phyloP scores from a whole-genome alignment of 2,797 vertebrate genomes.

The Acridotheres tristis region DNA sequence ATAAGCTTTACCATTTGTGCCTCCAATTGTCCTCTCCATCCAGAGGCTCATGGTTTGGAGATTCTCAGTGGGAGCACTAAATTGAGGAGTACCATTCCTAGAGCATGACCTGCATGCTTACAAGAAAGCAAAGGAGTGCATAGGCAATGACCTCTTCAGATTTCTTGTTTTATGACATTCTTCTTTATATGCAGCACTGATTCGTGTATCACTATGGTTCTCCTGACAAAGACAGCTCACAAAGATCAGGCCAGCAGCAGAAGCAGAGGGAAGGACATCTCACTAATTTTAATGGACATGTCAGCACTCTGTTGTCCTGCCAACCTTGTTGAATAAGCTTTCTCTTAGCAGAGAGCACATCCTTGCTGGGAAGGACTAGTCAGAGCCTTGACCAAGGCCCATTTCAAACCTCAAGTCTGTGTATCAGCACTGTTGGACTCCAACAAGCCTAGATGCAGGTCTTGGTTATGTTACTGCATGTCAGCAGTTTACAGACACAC shows the following conservation, averaged over 20 bases:
- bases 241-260: background rate
- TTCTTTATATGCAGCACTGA: background rate
- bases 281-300: background rate
- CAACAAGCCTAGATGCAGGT: background rate
- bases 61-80: background rate
- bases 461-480: accelerated
- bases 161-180: background rate
- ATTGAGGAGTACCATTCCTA: background rate
- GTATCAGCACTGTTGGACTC: background rate
- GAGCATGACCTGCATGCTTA: background rate
- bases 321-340: background rate
- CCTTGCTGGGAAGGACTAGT: background rate
- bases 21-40: background rate
- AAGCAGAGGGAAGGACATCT: background rate
- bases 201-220: background rate
- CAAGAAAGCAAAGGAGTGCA: background rate
- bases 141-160: background rate
- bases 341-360: background rate
- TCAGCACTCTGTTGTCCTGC: background rate
- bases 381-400: background rate
- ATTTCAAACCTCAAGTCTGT: background rate
- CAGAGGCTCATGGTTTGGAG: background rate
- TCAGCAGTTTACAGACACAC: background rate
- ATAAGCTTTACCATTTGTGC: background rate
- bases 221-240: background rate